Conservation (phyloP, 2,888 invertebrate genomes). For the Scaptomyza polygonia region DNA sequence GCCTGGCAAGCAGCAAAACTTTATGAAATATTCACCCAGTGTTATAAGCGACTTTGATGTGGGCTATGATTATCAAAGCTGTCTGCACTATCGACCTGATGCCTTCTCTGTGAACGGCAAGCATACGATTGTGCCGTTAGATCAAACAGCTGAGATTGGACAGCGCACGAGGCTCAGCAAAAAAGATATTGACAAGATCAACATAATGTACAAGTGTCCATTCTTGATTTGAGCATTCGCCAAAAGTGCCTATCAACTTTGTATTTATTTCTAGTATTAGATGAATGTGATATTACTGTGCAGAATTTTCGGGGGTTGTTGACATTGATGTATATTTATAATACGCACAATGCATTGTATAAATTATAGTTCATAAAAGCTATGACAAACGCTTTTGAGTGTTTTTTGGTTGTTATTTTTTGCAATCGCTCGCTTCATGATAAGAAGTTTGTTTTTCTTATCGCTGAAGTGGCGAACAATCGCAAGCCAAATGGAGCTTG, state of each 20-base stretch:
- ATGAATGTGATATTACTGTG: constrained; percentile 59
- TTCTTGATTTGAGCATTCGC: constrained; percentile 54
- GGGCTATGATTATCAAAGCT: constrained; percentile 90
- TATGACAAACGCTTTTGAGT: constrained; percentile 12
- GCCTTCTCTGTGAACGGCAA: constrained; percentile 90
- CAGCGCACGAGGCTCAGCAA: constrained; percentile 77
- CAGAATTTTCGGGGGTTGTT: not conserved
- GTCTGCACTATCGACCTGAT: constrained; percentile 91
- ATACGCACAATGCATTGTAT: constrained; percentile 34
- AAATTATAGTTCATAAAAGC: constrained; percentile 43
- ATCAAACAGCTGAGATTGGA: constrained; percentile 75
- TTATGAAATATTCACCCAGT: constrained; percentile 87
- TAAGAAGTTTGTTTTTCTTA: constrained; percentile 49
- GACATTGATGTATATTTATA: constrained; percentile 28
- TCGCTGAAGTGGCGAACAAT: constrained; percentile 41
- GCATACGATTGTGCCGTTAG: constrained; percentile 88
- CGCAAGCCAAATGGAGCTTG: constrained; percentile 20
- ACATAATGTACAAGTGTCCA: constrained; percentile 82
- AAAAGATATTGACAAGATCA: constrained; percentile 81
- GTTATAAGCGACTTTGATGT: constrained; percentile 88
- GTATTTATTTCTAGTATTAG: constrained; percentile 34
- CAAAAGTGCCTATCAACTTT: not conserved
- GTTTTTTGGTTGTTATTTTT: constrained; percentile 13
- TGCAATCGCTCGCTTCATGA: constrained; percentile 14
- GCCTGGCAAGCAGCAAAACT: constrained; percentile 88